Evolutionary conservation across 2,113 vertebrate species (phyloP), one percentile per base, ranked within the genome.

Genomic region (Coreoperca whiteheadi): DNA sequence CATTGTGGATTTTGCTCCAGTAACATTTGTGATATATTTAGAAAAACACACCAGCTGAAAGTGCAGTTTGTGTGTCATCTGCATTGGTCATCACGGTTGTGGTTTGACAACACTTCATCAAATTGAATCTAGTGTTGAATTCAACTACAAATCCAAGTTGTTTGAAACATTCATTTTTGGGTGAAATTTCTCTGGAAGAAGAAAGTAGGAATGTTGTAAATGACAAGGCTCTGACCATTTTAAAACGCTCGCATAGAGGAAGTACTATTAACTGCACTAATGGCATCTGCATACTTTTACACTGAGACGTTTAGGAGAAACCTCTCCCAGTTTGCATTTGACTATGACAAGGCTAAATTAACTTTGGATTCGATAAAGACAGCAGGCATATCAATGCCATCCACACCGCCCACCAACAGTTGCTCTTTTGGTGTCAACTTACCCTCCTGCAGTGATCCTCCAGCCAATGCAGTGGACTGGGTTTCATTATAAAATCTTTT

Each of bases 241-340:
- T 63, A 11, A 54, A 74, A 65, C 28, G 46, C 28, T 70, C 37
- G 23, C 34, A 71, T 14, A 41, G 2, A 65, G 9, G 57, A 67
- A 61, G 4, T 21, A 32, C 7, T 61, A 69, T 54, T 39, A 59
- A 63, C 23, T 37, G 32, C 59, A 79, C 39, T 46, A 69, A 43
- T 28, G 57, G 32, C 25, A 23, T 28, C 4, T 57, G 25, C 6
- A 21, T 8, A 16, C 4, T 12, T 23, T 43, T 81, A 81, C 30
- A 61, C 25, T 81, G n/a, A 84, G 67, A 34, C 28, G 50, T 69
- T 77, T 34, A 65, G 1, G n/a, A 82, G 16, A 54, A 71, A 48
- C 2, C 3, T 74, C 46, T 66, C 30, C 41, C 0, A 18, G 23
- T 74, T 46, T 16, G 23, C 59, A 68, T 79, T 69, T 4, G 18